Conservation (phyloP, 2,888 invertebrate genomes). For the Xestia ashworthii region DNA sequence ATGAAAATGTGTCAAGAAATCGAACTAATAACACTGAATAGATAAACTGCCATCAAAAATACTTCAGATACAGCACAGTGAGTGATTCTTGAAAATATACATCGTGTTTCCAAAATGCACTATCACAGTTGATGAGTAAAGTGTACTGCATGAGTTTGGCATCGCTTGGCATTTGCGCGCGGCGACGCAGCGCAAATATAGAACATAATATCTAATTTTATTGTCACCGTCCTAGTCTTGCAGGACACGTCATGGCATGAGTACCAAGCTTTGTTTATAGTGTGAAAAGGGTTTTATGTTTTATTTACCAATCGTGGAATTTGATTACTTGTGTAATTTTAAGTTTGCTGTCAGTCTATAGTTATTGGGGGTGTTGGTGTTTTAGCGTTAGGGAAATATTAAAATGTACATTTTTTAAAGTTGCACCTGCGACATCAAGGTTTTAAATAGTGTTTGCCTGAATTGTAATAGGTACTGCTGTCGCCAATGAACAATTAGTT, state of each 20-base stretch:
- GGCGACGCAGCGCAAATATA: constrained; percentile 75
- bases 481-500: neutral
- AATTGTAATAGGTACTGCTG: neutral
- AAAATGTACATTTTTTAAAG: too few species aligned
- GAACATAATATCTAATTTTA: constrained; percentile 76
- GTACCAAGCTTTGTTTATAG: constrained; percentile 28
- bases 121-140: constrained; percentile 35
- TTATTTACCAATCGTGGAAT: constrained; percentile 15
- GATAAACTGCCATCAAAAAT: constrained; percentile 2
- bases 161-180: constrained; percentile 76
- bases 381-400: neutral
- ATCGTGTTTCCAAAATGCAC: constrained; percentile 44
- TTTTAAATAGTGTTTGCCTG: neutral
- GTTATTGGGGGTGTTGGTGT: neutral
- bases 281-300: constrained; percentile 10
- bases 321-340: neutral
- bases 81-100: constrained; percentile 19
- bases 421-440: neutral
- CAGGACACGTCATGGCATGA: constrained; percentile 61
- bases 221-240: constrained; percentile 56
- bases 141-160: constrained; percentile 59
- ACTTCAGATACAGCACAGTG: neutral
- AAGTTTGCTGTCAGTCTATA: neutral
- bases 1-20: neutral
- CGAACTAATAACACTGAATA: neutral